Base-by-base conservation (phyloP, 2,888 invertebrate species). In the Eupithecia inturbata region DNA sequence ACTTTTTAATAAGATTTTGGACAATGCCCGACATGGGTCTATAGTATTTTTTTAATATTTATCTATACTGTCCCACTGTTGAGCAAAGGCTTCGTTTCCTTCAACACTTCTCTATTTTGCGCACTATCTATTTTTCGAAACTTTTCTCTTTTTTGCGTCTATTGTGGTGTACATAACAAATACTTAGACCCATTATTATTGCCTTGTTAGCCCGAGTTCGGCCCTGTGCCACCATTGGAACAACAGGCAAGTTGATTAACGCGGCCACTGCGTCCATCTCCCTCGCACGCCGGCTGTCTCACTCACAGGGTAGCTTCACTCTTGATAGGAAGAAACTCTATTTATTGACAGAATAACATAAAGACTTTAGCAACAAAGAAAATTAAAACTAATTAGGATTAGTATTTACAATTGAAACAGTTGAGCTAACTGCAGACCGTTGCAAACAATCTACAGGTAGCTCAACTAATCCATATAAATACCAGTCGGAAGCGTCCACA, bases 221-320 rank as follows among this genome's bases (percentile, higher is more conserved):
- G 64, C 84, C 87, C 88, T 80, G 80, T 4, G 14, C 68, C 63
- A 75, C 80, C 81, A 85, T 82, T 83, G 83, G 82, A 88, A 91
- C 89, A 91, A 89, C 89, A 80, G 88, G 83, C 74, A 82, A 89
- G 86, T 91, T 92, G 91, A 92, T 92, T 92, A 92, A 89, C 91
- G 87, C 81, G 80, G 83, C 87, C 84, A 82, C 83, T 78, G 73
- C 78, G 4, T 6, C 81, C 68, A 22, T 85, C 88, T 78, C 83
- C 4, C 80, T 88, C 85, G 22, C 86, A 78, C 88, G 26, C 78
- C n/a, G 67, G 1, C 26, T 68, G 1, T 36, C 79, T 71, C 14
- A 83, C 83, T 82, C 84, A 2, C 77, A 70, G 79, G 3, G 81
- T 84, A 86, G 86, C 85, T 86, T 86, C 80, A 86, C 86, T 84